phyloP scores from a whole-genome alignment of 2,797 vertebrate species.

The Cuniculus paca region DNA sequence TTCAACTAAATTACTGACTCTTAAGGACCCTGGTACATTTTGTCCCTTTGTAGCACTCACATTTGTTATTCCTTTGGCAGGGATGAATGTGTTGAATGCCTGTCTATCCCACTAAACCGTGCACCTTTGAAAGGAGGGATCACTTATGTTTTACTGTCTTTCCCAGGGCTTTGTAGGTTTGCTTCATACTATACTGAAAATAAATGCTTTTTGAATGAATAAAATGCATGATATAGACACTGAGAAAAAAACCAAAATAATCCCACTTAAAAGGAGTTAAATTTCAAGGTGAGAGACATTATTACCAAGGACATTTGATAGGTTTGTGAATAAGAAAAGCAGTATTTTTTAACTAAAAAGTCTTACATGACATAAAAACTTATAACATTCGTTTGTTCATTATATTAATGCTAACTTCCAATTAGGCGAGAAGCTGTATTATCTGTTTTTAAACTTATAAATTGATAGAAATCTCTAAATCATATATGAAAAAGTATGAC shows the following conservation, averaged over 20 bases:
- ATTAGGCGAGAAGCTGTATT: not conserved
- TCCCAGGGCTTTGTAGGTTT: not conserved
- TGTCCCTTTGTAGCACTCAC: not conserved
- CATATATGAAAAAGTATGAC: not conserved
- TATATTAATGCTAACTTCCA: not conserved
- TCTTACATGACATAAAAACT: not conserved
- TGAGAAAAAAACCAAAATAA: slow-evolving; percentile 18
- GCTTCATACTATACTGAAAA: not conserved
- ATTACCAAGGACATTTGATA: not conserved
- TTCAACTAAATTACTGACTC: not conserved
- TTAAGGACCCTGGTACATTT: not conserved
- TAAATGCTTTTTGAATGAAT: slow-evolving; percentile 4
- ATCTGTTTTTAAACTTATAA: not conserved
- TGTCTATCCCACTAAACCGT: not conserved
- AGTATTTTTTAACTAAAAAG: not conserved
- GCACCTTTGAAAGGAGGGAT: not conserved
- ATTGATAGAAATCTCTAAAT: not conserved
- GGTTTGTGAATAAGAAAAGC: not conserved
- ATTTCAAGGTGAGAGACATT: not conserved
- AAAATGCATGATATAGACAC: not conserved
- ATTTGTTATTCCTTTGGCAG: not conserved
- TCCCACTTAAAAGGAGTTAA: not conserved
- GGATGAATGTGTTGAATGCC: not conserved
- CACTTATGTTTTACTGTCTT: not conserved
- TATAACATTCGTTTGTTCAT: not conserved